phyloP scores from a whole-genome alignment of 2,797 vertebrate species.

The Hippocampus kuda region DNA sequence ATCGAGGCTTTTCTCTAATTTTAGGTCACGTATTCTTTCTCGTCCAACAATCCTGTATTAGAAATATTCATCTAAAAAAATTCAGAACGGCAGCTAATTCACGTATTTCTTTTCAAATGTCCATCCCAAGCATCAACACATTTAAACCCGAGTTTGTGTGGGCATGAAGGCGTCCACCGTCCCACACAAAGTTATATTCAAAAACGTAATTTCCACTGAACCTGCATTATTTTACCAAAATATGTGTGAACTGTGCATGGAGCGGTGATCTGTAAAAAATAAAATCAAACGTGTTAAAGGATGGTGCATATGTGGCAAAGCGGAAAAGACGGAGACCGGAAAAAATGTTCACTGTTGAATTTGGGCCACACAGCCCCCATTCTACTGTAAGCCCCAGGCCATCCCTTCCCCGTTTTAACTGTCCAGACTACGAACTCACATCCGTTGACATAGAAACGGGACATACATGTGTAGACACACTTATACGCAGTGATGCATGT shows the following conservation, averaged over 20 bases:
- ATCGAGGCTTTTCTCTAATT: no score
- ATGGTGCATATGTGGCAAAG: conserved; percentile 19
- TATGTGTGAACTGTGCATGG: not conserved
- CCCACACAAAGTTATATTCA: no score
- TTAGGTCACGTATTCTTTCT: no score
- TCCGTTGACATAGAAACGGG: conserved; percentile 4
- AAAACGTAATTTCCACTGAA: no score
- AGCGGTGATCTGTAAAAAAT: not conserved
- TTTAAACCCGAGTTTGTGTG: no score
- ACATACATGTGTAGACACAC: conserved; percentile 17
- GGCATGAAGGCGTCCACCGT: no score
- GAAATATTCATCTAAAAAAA: no score
- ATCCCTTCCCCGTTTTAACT: conserved; percentile 9
- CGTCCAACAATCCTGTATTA: no score
- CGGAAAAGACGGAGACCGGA: conserved; percentile 18
- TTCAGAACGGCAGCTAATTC: no score
- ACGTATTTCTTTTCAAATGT: no score
- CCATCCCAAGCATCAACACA: no score
- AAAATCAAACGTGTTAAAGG: not conserved
- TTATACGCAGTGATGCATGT: conserved; percentile 16
- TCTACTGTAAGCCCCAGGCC: conserved; percentile 12
- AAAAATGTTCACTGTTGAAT: conserved; percentile 33
- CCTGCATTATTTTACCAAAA: not conserved
- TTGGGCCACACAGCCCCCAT: conserved; percentile 31
- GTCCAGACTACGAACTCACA: conserved; percentile 17